Evolutionary conservation across 2,113 vertebrate genomes (phyloP), one percentile per base, ranked within the genome.

Genomic region (Caracal caracal): DNA sequence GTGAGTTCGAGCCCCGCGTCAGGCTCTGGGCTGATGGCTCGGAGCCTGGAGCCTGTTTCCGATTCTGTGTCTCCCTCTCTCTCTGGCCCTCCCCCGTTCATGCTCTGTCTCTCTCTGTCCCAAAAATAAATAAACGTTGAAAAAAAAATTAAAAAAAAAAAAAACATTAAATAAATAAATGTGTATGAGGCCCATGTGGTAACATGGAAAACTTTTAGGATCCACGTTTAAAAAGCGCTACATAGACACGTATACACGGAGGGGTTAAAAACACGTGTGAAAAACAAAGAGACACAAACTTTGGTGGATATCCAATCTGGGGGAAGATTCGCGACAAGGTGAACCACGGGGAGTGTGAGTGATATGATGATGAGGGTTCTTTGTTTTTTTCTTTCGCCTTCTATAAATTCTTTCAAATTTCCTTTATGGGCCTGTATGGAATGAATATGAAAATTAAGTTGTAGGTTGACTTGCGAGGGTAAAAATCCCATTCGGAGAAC

Each of bases 321-420:
- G 47, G 81, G 73, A 93, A 94, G 93, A 81, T 43, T 85, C 24
- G 93, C 51, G 47, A 79, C 40, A 90, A 76, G 43, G 9, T 79
- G 47, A 97, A 95, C 8, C 12, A 63, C 88, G 47, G 56, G 8
- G 71, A 47, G 76, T 30, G 30, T 40, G 61, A 73, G 47, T 30
- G 9, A 10, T 43, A 4, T 37, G 76, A 76, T 81, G 65, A 59
- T 66, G 26, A 2, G 10, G 59, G 82, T 51, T 96, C 66, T 11
- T 82, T 59, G 95, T 89, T 81, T 76, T 96, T 89, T 81, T 63
- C 88, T 94, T 87, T 73, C 76, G 81, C 51, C 10, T 28, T 53
- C 66, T 22, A 86, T 51, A 68, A 56, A 28, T 56, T 86, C 90
- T 71, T 63, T 73, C 89, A 82, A 95, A 66, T 81, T 92, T 53